Percentiles rank a stretch among this genome's conserved stretches.
Conservation (phyloP, 2,113 vertebrate species). For the Lates calcarifer region DNA sequence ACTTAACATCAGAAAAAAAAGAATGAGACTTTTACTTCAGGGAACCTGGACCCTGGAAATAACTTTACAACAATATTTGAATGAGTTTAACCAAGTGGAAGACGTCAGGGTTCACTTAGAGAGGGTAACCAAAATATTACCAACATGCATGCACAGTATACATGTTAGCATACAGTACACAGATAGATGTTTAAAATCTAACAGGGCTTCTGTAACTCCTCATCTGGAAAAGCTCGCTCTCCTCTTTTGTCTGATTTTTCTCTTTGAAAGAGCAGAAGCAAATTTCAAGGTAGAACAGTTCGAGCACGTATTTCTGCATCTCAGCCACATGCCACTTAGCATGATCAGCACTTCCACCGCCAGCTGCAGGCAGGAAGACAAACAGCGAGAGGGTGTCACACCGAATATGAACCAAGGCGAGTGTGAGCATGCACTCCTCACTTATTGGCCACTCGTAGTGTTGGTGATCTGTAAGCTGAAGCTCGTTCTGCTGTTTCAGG, state of each 20-base stretch:
- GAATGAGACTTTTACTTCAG: too few species aligned
- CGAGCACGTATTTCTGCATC: constrained; percentile 2
- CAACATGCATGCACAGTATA: too few species aligned
- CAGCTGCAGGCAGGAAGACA: constrained; percentile 46
- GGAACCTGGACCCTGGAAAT: background rate
- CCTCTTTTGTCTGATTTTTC: background rate
- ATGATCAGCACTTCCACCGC: constrained; percentile 36
- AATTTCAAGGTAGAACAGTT: constrained; percentile 20
- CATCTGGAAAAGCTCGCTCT: constrained; percentile 13
- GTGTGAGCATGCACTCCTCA: background rate
- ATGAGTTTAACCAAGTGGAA: too few species aligned
- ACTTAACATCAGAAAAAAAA: too few species aligned
- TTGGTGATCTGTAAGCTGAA: constrained; percentile 31
- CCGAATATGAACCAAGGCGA: constrained; percentile 18
- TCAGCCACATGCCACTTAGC: constrained; percentile 50
- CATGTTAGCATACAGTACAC: background rate
- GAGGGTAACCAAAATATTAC: too few species aligned
- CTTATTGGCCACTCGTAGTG: background rate
- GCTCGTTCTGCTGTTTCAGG: constrained; percentile 24
- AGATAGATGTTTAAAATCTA: background rate
- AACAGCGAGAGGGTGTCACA: constrained; percentile 39
- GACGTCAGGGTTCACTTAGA: background rate
- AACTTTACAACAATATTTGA: background rate
- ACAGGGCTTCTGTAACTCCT: background rate
- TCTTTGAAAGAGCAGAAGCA: constrained; percentile 22